Evolutionary conservation across 2,888 invertebrate species (phyloP).

Genomic region (Tetranychus truncatus): DNA sequence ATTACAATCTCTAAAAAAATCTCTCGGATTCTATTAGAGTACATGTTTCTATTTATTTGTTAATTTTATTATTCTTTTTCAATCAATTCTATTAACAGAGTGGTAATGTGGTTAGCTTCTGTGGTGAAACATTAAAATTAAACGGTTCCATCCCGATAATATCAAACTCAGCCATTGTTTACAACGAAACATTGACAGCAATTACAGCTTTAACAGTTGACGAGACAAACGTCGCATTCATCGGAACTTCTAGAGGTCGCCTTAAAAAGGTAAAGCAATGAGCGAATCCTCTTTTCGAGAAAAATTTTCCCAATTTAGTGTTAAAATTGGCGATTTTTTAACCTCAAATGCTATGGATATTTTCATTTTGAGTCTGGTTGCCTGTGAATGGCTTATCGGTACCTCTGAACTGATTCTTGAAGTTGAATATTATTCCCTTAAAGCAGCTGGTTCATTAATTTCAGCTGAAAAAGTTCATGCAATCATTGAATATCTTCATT

Average conservation of each 20-base stretch:
- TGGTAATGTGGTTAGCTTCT: constrained; percentile 71
- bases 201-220: constrained; percentile 61
- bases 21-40: neutral
- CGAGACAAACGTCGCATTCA: constrained; percentile 76
- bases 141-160: constrained; percentile 69
- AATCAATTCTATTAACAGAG: constrained; percentile 34
- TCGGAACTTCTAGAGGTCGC: constrained; percentile 66
- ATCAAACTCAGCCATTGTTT: constrained; percentile 44
- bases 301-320: neutral
- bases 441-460: neutral
- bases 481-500: neutral
- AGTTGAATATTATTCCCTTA: neutral
- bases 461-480: neutral
- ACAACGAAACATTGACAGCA: constrained; percentile 51
- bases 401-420: neutral
- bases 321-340: neutral
- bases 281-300: neutral
- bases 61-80: neutral
- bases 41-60: too few species aligned
- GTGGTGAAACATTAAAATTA: constrained; percentile 75
- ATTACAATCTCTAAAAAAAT: neutral
- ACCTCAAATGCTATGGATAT: too few species aligned
- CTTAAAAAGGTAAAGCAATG: constrained; percentile 21
- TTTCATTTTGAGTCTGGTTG: too few species aligned
- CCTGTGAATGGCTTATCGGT: neutral